Evolutionary conservation across 2,797 vertebrate species (phyloP), one percentile per base, ranked within the genome.

Genomic region (Lutjanus campechanus): DNA sequence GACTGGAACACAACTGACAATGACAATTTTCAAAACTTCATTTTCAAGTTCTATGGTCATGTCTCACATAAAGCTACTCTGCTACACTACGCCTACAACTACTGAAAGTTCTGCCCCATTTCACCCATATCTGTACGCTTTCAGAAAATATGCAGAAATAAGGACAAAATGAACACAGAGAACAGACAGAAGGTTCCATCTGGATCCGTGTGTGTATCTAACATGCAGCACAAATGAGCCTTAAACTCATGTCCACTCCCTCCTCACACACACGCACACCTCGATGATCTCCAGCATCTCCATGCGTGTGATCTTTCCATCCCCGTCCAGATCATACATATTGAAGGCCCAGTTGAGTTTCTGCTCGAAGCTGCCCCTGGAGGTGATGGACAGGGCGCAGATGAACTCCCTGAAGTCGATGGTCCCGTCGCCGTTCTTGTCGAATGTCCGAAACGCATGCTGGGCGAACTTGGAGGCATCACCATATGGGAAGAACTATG

Each of bases 321-420:
- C 98, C 0, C 98, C 98, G 7, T 99, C 98, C 91, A 99, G 93
- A 79, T 99, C 98, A 0, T 99, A 99, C 98, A 99, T 99, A 90
- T 99, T 99, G 95, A 99, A 99, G 88, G 98, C 98, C 98, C 98
- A 99, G 95, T 99, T 99, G 68, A 99, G 97, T 89, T 99, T 99
- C 93, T 99, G 98, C 95, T 99, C 98, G 16, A 99, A 99, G 88
- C 98, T 99, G 79, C 98, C 98, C 85, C 98, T 96, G 77, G 98
- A 99, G 82, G 98, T 99, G 95, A 99, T 99, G 94, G 98, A 99
- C 88, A 99, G 95, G 0, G 98, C 98, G 11, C 98, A 99, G 92
- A 99, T 99, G 91, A 99, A 99, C 97, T 99, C 98, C 95, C 98
- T 97, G 96, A 99, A 99, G 94, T 99, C 98, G 0, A 99, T 99